Evolutionary conservation across 2,888 invertebrate genomes (phyloP), one percentile per base, ranked within the genome.

Genomic region (Euphydryas editha): DNA sequence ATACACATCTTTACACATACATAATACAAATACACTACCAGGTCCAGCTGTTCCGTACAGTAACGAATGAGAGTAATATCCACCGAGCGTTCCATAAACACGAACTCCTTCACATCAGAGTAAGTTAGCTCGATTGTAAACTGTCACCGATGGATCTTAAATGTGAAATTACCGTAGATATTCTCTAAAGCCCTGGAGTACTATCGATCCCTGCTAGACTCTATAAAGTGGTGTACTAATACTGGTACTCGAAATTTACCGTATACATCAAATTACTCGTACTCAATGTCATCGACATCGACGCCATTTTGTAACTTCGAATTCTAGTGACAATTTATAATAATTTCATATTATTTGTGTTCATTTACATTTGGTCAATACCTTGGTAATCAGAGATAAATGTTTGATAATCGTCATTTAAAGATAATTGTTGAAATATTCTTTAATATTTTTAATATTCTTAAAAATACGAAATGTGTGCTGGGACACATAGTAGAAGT

Each of bases 121-220:
- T 63, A 63, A 66, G 60, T 59, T 54, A 51, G 51, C 60, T 63
- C 63, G 57, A 69, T 67, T 66, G 63, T 66, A 67, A 69, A 63
- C 55, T 58, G 67, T 63, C 69, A 69, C 49, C 51, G 62, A 57
- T 54, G 67, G 54, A 47, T 69, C 67, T 67, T 66, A 63, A 60
- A 63, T 66, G 66, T 67, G 17, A 57, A 65, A 66, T 63, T 63
- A 66, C 46, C 66, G 60, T 49, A 64, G 63, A 67, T 69, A 63
- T 63, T 63, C 60, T 64, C 69, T 42, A 42, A 58, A 67, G 69
- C 69, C 66, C 69, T 54, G 67, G 67, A 62, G 67, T 66, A 69
- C 63, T 67, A 69, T 69, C 69, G 69, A 69, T 69, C 69, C 56
- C 57, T 36, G 20, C 20, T 30, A 59, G 47, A 18, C 51, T 59